phyloP scores from a whole-genome alignment of 2,797 vertebrate species.

The Falco peregrinus region DNA sequence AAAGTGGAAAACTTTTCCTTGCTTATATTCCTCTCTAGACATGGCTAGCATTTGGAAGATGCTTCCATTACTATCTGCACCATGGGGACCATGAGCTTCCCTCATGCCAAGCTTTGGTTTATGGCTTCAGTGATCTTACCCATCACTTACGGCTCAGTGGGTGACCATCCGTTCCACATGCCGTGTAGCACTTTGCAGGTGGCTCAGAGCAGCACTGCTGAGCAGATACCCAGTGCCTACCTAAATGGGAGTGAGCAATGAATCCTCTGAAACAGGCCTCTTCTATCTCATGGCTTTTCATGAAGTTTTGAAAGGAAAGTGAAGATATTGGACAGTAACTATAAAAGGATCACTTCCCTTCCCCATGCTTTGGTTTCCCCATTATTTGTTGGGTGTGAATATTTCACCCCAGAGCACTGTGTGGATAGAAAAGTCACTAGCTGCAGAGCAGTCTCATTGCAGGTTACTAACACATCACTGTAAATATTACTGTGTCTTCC shows the following conservation, averaged over 20 bases:
- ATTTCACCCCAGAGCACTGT: not conserved
- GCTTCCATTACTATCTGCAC: not conserved
- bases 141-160: not conserved
- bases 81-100: not conserved
- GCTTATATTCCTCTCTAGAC: not conserved
- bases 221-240: not conserved
- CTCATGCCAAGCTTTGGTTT: not conserved
- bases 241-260: not conserved
- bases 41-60: constrained; percentile 6
- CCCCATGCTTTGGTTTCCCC: not conserved
- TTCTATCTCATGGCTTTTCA: not conserved
- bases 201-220: not conserved
- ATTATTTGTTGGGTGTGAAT: not conserved
- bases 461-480: not conserved
- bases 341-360: not conserved
- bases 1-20: constrained; percentile 41
- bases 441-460: not conserved
- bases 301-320: not conserved
- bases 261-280: not conserved
- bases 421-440: not conserved
- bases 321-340: not conserved
- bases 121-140: not conserved
- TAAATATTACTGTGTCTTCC: not conserved
- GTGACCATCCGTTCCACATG: not conserved
- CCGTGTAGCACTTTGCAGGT: not conserved